These are phyloP conservation scores for Harpagoxenus sublaevis DNA, from an alignment of 2,888 invertebrate species.

Conservation along the genomic window DNA sequence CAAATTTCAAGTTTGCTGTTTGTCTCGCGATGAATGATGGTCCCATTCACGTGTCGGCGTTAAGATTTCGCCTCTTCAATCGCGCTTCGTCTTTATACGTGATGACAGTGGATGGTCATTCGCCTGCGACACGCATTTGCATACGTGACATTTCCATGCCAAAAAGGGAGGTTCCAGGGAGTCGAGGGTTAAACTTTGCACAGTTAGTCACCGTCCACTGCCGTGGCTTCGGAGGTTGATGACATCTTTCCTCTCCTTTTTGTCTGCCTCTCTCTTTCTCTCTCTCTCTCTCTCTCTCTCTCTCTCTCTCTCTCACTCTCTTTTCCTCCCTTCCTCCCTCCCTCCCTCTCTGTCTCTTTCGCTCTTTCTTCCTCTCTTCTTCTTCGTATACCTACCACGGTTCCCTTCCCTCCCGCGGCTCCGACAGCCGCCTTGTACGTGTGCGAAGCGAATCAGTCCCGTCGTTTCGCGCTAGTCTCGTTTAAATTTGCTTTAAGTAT, in stretches of 20 bases:
- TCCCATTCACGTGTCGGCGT: not conserved
- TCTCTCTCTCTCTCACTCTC: not conserved
- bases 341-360: slow-evolving; percentile 58
- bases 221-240: slow-evolving; percentile 73
- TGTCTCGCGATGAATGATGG: not conserved
- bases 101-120: slow-evolving; percentile 62
- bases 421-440: slow-evolving; percentile 45
- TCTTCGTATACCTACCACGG: slow-evolving; percentile 60
- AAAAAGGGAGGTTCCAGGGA: slow-evolving; percentile 67
- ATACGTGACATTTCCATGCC: slow-evolving; percentile 72
- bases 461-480: slow-evolving; percentile 64
- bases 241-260: slow-evolving; percentile 74
- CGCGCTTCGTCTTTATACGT: slow-evolving; percentile 26
- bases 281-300: slow-evolving; percentile 27
- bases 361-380: slow-evolving; percentile 45
- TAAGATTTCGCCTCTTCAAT: slow-evolving; percentile 39
- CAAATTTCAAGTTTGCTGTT: not conserved
- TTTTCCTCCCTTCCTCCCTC: slow-evolving; percentile 23
- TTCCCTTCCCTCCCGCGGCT: slow-evolving; percentile 42
- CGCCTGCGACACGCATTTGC: slow-evolving; percentile 68
- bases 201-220: slow-evolving; percentile 77
- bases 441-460: slow-evolving; percentile 61
- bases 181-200: slow-evolving; percentile 77
- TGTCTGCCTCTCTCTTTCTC: slow-evolving; percentile 38
- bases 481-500: slow-evolving; percentile 71